These are phyloP conservation scores for Mya arenaria DNA, from an alignment of 1,140 invertebrate genomes.

Conservation along the genomic window DNA sequence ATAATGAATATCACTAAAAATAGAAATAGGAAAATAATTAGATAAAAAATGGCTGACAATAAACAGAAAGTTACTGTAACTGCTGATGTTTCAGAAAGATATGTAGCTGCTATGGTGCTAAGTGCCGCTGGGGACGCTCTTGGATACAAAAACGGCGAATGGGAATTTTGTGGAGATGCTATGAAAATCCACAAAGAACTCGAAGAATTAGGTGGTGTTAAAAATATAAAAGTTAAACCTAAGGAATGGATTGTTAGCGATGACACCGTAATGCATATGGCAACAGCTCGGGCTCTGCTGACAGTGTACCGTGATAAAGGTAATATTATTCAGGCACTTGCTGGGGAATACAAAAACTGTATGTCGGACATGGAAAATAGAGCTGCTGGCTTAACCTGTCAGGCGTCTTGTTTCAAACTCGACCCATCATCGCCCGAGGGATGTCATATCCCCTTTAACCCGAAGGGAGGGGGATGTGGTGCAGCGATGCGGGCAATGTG, in stretches of 20 bases:
- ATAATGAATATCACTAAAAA: too few relatives aligned
- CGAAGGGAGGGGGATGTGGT: constrained; percentile 74
- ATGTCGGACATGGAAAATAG: constrained; percentile 73
- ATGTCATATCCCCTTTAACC: background rate
- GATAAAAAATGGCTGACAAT: too few relatives aligned
- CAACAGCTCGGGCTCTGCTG: constrained; percentile 63
- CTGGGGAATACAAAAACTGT: constrained; percentile 66
- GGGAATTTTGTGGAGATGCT: constrained; percentile 73
- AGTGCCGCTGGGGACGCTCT: constrained; percentile 75
- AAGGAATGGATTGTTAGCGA: constrained; percentile 65
- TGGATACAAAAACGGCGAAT: constrained; percentile 72
- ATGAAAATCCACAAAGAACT: constrained; percentile 69
- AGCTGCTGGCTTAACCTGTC: constrained; percentile 53
- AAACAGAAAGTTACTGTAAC: too few relatives aligned
- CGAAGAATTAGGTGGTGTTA: constrained; percentile 64
- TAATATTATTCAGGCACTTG: constrained; percentile 59
- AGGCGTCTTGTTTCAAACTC: background rate
- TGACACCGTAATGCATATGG: constrained; percentile 68
- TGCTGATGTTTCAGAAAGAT: too few relatives aligned
- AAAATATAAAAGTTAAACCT: constrained; percentile 52
- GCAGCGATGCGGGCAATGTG: constrained; percentile 79
- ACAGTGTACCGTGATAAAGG: constrained; percentile 43
- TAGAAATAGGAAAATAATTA: too few relatives aligned
- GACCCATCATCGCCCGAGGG: background rate
- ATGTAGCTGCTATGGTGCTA: constrained; percentile 70